phyloP scores from a whole-genome alignment of 2,113 vertebrate species.

The Dipodomys stephensi region DNA sequence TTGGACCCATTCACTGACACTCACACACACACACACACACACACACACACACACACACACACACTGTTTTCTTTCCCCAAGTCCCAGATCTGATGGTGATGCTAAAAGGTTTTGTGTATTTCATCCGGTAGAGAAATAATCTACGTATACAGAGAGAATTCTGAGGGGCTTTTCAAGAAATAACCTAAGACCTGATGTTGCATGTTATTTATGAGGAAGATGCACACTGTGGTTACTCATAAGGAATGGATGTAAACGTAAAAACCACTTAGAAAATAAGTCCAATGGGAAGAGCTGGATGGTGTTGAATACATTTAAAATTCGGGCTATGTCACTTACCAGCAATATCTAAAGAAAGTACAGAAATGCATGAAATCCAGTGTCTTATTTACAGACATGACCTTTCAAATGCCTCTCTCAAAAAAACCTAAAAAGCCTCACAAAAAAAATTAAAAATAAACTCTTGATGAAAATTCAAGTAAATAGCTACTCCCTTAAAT shows the following conservation, averaged over 20 bases:
- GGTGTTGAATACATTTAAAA: neutral
- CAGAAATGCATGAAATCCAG: neutral
- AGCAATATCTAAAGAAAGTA: neutral
- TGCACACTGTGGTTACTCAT: neutral
- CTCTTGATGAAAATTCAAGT: constrained; percentile 9
- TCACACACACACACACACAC: too few relatives aligned
- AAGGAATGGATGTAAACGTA: neutral
- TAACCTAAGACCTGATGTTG: neutral
- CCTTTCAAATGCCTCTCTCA: too few relatives aligned
- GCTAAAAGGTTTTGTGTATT: neutral
- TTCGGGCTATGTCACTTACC: neutral
- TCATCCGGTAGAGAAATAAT: neutral
- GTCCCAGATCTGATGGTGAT: neutral
- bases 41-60: too few relatives aligned
- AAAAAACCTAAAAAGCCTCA: neutral
- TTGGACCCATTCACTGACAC: neutral
- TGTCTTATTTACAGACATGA: neutral
- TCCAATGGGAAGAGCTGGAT: neutral
- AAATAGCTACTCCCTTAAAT: neutral
- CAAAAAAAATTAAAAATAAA: neutral
- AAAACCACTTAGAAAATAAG: neutral
- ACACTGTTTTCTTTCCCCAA: neutral
- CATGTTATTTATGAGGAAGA: neutral
- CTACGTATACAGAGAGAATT: neutral
- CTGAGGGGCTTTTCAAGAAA: neutral